These are phyloP conservation scores for Isurus oxyrinchus DNA, from an alignment of 2,113 vertebrate species.

Conservation along the genomic window DNA sequence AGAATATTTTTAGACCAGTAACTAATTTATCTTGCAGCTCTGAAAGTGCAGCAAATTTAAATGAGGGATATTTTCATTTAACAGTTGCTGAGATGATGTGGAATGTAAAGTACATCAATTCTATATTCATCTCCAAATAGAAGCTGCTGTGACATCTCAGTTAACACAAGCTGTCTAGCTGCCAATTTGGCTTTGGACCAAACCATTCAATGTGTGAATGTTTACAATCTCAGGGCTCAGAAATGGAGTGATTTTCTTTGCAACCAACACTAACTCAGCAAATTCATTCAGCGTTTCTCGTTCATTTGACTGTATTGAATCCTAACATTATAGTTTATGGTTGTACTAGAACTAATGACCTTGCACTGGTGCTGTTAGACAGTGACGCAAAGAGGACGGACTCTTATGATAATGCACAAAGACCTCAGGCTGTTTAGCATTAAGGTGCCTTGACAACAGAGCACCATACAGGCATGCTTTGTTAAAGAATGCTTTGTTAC, in stretches of 20 bases:
- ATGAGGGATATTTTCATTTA: slow-evolving; percentile 5
- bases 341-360: background rate
- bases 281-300: background rate
- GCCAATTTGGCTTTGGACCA: background rate
- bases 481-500: background rate
- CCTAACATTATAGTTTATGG: background rate
- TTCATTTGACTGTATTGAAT: background rate
- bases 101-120: background rate
- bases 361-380: background rate
- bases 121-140: background rate
- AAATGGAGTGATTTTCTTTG: background rate
- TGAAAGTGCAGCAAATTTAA: background rate
- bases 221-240: background rate
- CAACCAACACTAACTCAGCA: background rate
- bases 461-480: background rate
- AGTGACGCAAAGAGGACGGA: background rate
- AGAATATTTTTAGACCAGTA: background rate
- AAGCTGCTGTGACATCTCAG: background rate
- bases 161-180: background rate
- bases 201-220: background rate
- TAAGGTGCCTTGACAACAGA: background rate
- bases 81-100: background rate
- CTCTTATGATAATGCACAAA: background rate
- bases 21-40: background rate
- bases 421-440: background rate